These are phyloP conservation scores for Leucosticte australis DNA, from an alignment of 2,113 vertebrate species.

Conservation along the genomic window DNA sequence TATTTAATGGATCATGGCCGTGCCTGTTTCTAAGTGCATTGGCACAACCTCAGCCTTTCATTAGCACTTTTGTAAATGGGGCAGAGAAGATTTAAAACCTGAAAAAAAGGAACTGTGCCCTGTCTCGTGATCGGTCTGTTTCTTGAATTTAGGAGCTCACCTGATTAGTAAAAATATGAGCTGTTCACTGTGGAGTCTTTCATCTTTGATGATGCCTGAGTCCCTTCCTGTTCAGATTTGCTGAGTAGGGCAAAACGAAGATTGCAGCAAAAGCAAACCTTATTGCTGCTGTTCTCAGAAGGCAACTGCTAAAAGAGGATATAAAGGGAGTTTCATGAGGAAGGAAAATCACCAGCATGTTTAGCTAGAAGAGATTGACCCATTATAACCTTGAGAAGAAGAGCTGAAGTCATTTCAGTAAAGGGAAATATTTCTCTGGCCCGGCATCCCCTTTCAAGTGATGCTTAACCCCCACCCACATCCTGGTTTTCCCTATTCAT, in stretches of 20 bases:
- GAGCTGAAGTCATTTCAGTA: neutral
- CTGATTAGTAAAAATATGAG: slow-evolving; percentile 18
- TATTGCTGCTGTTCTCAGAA: slow-evolving; percentile 25
- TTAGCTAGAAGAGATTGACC: slow-evolving; percentile 24
- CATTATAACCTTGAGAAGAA: slow-evolving; percentile 36
- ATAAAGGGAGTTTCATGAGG: slow-evolving; percentile 62
- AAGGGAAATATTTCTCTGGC: neutral
- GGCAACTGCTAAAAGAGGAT: slow-evolving; percentile 46
- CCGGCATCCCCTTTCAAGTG: neutral
- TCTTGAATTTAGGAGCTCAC: slow-evolving; percentile 5
- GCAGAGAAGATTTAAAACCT: slow-evolving; percentile 12
- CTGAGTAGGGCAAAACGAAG: slow-evolving; percentile 18
- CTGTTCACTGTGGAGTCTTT: slow-evolving; percentile 20
- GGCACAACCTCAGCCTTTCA: slow-evolving; percentile 1
- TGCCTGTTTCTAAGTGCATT: neutral
- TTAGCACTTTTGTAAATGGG: slow-evolving; percentile 13
- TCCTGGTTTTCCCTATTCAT: neutral
- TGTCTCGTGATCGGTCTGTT: neutral
- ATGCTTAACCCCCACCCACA: neutral
- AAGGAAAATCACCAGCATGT: slow-evolving; percentile 50
- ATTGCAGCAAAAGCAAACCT: neutral
- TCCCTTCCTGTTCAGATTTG: slow-evolving; percentile 47
- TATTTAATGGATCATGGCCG: neutral
- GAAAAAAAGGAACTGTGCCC: neutral
- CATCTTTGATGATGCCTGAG: neutral